Evolutionary conservation across 2,113 vertebrate genomes (phyloP).

Genomic region (Pipra filicauda): DNA sequence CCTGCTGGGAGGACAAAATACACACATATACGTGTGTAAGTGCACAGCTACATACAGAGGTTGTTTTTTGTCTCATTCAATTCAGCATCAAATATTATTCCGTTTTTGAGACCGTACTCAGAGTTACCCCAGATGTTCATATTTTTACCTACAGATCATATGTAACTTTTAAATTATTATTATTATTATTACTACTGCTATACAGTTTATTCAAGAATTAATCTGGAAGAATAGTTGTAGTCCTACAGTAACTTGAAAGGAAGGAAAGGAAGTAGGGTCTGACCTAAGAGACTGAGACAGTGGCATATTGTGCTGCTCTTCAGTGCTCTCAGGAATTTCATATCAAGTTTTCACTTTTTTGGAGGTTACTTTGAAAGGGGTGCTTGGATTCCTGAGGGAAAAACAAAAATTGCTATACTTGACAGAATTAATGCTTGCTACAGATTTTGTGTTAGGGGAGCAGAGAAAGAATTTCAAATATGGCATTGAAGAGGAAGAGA

Average conservation of each 20-base stretch:
- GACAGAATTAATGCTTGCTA: neutral
- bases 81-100: neutral
- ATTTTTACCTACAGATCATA: neutral
- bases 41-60: neutral
- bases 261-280: neutral
- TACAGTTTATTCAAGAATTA: neutral
- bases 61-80: neutral
- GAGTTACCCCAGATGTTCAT: neutral
- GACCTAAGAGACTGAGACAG: neutral
- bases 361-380: neutral
- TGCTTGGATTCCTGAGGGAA: neutral
- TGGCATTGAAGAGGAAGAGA: neutral
- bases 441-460: neutral
- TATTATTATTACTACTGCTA: no score
- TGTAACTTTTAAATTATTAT: neutral
- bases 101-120: neutral
- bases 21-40: rapidly evolving
- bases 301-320: neutral
- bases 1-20: neutral
- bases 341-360: neutral
- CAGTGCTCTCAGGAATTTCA: neutral
- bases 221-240: neutral
- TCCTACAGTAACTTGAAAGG: neutral
- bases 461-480: neutral
- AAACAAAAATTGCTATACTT: neutral